Percentiles rank a stretch among this genome's conserved stretches.
Conservation (phyloP, 1,140 invertebrate species). For the Neodiprion pinetum region DNA sequence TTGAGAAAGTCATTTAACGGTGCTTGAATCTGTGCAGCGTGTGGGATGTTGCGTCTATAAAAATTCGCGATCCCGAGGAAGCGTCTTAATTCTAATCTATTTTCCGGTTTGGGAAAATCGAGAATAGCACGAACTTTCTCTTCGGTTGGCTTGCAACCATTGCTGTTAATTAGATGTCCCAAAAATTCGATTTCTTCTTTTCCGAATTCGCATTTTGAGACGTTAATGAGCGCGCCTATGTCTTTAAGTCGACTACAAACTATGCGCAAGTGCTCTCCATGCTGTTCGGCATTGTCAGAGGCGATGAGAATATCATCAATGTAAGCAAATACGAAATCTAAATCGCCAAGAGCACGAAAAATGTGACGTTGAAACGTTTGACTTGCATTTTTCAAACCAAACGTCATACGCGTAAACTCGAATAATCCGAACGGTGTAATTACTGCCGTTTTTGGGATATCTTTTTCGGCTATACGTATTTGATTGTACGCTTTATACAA, state of each 20-base stretch:
- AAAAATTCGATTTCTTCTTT: constrained; percentile 18
- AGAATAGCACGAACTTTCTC: no score
- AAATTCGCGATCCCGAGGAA: no score
- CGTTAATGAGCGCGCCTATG: constrained; percentile 7
- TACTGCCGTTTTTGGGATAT: constrained; percentile 33
- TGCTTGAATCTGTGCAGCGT: no score
- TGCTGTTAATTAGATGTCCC: constrained; percentile 6
- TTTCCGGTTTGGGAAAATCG: no score
- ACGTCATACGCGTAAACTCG: constrained; percentile 6
- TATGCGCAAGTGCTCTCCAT: constrained; percentile 22
- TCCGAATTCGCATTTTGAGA: constrained; percentile 23
- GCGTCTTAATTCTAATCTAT: no score
- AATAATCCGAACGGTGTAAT: constrained; percentile 47
- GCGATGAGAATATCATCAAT: constrained; percentile 32
- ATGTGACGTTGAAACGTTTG: constrained; percentile 20
- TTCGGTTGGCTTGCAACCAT: neutral
- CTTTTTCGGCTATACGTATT: constrained; percentile 24
- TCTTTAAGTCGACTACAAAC: constrained; percentile 12
- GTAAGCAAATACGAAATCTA: constrained; percentile 28
- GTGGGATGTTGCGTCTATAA: no score
- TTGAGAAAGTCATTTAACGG: no score
- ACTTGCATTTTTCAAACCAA: constrained; percentile 16
- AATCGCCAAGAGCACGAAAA: neutral
- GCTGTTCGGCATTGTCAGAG: constrained; percentile 25
- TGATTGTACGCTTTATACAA: constrained; percentile 54